These are phyloP conservation scores for Pluvialis apricaria DNA, from an alignment of 2,113 vertebrate genomes.

Conservation along the genomic window DNA sequence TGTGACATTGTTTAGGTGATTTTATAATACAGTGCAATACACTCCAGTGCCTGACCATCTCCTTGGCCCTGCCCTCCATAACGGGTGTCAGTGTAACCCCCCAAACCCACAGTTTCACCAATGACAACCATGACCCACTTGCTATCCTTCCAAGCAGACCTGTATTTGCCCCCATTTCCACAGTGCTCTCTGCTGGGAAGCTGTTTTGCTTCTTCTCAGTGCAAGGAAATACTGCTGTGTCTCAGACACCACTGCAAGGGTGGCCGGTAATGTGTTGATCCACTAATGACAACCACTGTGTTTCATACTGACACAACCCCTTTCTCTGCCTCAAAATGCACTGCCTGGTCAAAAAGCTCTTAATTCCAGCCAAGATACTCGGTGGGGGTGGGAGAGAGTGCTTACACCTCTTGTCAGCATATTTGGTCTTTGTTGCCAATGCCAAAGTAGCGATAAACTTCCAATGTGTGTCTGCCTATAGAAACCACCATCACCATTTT, in stretches of 20 bases:
- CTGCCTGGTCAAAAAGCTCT: neutral
- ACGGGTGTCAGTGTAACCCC: neutral
- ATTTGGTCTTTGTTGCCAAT: neutral
- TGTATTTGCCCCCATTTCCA: neutral
- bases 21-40: neutral
- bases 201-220: neutral
- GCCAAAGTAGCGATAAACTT: neutral
- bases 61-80: neutral
- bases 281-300: neutral
- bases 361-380: neutral
- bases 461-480: neutral
- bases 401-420: neutral
- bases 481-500: neutral
- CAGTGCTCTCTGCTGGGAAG: neutral
- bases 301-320: neutral
- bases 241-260: neutral
- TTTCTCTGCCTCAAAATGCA: neutral
- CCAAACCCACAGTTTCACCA: neutral
- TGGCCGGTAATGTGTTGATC: neutral
- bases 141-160: neutral
- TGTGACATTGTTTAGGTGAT: neutral
- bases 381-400: neutral
- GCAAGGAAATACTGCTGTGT: neutral
- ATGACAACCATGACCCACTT: neutral
- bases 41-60: neutral